Percentiles rank a stretch among this genome's conserved stretches.
Conservation (phyloP, 2,797 vertebrate genomes). For the Rachycentron canadum region DNA sequence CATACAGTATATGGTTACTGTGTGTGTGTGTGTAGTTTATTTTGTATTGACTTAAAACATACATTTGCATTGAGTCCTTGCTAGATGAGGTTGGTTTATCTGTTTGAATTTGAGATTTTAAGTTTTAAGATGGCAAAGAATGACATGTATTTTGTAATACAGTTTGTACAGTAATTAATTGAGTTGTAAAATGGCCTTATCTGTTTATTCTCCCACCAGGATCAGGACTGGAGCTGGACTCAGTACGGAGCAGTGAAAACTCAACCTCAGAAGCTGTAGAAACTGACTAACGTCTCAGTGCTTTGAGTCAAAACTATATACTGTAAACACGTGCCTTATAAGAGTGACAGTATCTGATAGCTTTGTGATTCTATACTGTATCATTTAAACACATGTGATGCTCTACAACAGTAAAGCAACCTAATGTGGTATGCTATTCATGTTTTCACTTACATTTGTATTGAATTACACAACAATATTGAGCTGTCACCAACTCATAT, state of each 20-base stretch:
- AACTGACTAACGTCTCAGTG: constrained; percentile 31
- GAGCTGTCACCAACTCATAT: constrained; percentile 57
- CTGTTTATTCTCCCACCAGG: constrained; percentile 66
- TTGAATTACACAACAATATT: constrained; percentile 33
- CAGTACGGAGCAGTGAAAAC: constrained; percentile 68
- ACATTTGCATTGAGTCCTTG: neutral
- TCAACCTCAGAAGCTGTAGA: constrained; percentile 67
- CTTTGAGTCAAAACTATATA: constrained; percentile 9
- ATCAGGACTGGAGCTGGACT: constrained; percentile 88
- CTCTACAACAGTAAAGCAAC: constrained; percentile 33
- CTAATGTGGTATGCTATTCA: constrained; percentile 35
- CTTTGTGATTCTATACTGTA: constrained; percentile 40
- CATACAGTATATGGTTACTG: neutral
- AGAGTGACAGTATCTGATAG: constrained; percentile 42
- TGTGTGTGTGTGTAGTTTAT: neutral
- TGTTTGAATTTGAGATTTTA: neutral
- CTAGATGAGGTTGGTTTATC: neutral
- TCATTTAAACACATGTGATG: constrained; percentile 44
- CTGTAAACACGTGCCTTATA: constrained; percentile 52
- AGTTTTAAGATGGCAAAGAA: neutral
- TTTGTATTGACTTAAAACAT: neutral
- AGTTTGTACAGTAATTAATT: neutral
- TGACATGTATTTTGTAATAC: neutral
- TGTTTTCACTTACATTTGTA: constrained; percentile 50
- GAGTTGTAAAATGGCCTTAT: neutral